These are phyloP conservation scores for Silurus lanzhouensis DNA, from an alignment of 2,797 vertebrate species.

Conservation along the genomic window DNA sequence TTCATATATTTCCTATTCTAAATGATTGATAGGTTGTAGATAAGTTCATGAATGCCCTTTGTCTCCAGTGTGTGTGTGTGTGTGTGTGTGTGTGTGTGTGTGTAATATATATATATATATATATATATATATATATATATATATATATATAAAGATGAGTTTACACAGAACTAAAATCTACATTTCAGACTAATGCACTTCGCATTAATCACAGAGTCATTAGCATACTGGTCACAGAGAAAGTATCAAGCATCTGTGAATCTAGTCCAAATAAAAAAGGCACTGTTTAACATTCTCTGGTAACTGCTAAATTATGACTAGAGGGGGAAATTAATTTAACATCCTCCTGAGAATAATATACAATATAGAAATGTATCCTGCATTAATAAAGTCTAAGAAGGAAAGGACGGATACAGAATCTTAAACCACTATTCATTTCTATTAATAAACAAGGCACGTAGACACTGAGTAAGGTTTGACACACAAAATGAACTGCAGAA, in stretches of 20 bases:
- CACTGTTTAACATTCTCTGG: background rate
- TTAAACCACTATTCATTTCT: conserved; percentile 23
- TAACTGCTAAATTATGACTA: background rate
- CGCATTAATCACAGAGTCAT: background rate
- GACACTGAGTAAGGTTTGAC: conserved; percentile 30
- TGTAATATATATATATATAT: too few species aligned
- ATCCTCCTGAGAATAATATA: background rate
- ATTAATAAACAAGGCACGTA: conserved; percentile 36
- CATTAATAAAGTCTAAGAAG: background rate
- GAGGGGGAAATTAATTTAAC: too few species aligned
- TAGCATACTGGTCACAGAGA: conserved; percentile 14
- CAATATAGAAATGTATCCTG: background rate
- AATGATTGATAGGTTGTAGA: background rate
- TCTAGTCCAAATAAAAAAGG: background rate
- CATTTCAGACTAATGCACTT: conserved; percentile 11
- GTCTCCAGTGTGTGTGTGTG: too few species aligned
- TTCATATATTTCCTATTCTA: background rate
- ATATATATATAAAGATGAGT: too few species aligned
- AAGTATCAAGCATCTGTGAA: background rate
- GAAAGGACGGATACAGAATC: conserved; percentile 13
- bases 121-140: too few species aligned
- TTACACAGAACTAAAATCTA: background rate
- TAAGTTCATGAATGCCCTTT: background rate
- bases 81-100: too few species aligned
- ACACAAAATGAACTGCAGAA: conserved; percentile 40